Conservation (phyloP, 2,797 vertebrate genomes). For the Sebastes diaconus region DNA sequence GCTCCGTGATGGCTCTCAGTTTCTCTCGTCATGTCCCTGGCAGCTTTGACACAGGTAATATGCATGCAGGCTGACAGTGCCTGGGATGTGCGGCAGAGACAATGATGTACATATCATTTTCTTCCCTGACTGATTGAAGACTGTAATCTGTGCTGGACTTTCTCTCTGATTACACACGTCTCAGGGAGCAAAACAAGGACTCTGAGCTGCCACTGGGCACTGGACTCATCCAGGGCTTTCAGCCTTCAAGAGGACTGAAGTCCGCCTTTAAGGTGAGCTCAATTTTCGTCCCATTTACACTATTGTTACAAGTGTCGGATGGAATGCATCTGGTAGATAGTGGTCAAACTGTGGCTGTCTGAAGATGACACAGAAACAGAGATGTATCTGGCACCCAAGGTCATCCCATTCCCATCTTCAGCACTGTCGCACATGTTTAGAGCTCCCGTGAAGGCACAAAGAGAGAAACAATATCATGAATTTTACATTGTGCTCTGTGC, state of each 20-base stretch:
- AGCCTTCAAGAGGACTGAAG: conserved; percentile 83
- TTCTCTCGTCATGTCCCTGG: conserved; percentile 82
- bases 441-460: conserved; percentile 44
- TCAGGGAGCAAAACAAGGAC: conserved; percentile 85
- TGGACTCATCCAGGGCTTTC: conserved; percentile 84
- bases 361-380: conserved; percentile 72
- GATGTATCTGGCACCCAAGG: conserved; percentile 80
- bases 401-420: conserved; percentile 69
- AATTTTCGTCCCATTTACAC: conserved; percentile 86
- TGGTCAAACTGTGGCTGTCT: conserved; percentile 81
- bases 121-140: conserved; percentile 88
- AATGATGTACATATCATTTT: conserved; percentile 90
- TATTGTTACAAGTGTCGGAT: conserved; percentile 82
- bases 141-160: conserved; percentile 87
- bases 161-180: conserved; percentile 86
- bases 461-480: conserved; percentile 51
- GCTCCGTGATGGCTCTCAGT: conserved; percentile 81
- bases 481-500: conserved; percentile 42
- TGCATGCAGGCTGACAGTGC: conserved; percentile 80
- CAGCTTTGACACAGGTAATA: conserved; percentile 88
- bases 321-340: conserved; percentile 75
- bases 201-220: conserved; percentile 80
- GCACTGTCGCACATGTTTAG: conserved; percentile 49
- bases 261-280: conserved; percentile 84
- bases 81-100: conserved; percentile 77